A percentile compares a stretch with the other conserved stretches of the same genome.
phyloP scores from a whole-genome alignment of 2,113 vertebrate genomes.

The Cyprinus carpio region DNA sequence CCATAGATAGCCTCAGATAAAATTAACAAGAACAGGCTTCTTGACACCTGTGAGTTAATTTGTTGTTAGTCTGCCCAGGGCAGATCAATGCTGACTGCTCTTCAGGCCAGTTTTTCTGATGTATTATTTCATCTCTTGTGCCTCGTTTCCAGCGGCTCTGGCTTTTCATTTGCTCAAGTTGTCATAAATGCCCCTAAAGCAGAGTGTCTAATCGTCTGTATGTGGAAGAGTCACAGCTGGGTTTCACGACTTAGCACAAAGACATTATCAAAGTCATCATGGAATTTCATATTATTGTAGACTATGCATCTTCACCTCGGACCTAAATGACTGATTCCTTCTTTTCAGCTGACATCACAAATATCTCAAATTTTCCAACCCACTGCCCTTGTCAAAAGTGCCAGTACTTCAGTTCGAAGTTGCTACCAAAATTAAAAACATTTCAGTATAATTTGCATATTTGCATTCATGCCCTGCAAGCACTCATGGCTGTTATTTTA shows the following conservation, averaged over 20 bases:
- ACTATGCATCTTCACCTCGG: neutral
- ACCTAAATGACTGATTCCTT: neutral
- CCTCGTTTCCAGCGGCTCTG: constrained; percentile 41
- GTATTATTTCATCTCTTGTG: constrained; percentile 53
- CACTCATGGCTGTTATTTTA: neutral
- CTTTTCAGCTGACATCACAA: neutral
- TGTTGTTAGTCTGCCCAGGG: constrained; percentile 55
- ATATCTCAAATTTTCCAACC: neutral
- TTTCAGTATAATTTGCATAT: neutral
- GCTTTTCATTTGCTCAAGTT: constrained; percentile 48
- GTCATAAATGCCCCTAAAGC: constrained; percentile 49
- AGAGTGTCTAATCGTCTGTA: constrained; percentile 36
- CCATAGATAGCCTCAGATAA: constrained; percentile 36
- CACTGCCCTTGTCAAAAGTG: neutral
- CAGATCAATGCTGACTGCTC: constrained; percentile 57
- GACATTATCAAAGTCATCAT: neutral
- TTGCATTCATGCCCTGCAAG: neutral
- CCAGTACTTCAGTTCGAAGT: neutral
- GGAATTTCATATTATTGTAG: neutral
- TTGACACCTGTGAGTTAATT: constrained; percentile 60
- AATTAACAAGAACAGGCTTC: constrained; percentile 48
- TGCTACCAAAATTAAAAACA: neutral
- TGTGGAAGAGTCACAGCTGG: constrained; percentile 26
- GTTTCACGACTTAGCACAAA: constrained; percentile 51
- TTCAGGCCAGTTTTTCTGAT: constrained; percentile 51